Conservation (phyloP, 92 coral and sea anemone genomes). For the Porites rus region DNA sequence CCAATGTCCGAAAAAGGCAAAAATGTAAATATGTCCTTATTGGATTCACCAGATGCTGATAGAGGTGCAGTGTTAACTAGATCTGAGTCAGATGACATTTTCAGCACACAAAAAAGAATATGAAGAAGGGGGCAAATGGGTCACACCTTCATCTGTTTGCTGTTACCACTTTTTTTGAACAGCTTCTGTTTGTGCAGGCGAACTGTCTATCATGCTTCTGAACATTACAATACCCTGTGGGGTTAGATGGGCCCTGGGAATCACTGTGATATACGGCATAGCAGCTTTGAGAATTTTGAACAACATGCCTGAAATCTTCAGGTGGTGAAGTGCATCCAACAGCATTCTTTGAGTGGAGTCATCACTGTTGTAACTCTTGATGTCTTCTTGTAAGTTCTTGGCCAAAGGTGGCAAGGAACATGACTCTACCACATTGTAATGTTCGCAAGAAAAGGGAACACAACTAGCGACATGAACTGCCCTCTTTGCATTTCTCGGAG, state of each 20-base stretch:
- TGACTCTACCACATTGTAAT: background rate
- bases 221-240: slow-evolving; percentile 7
- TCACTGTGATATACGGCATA: background rate
- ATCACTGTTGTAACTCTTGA: background rate
- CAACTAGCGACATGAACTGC: background rate
- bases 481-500: background rate
- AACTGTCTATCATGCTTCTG: background rate
- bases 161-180: background rate
- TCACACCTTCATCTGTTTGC: background rate
- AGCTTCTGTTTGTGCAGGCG: background rate
- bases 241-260: slow-evolving; percentile 11
- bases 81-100: background rate
- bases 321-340: background rate
- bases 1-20: too few species aligned
- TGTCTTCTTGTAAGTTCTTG: background rate
- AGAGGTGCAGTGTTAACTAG: background rate
- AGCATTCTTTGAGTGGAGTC: background rate
- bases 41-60: too few species aligned
- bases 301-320: background rate
- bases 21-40: too few species aligned
- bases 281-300: background rate
- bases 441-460: background rate
- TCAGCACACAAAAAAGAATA: background rate
- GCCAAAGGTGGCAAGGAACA: background rate
- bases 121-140: background rate